These are phyloP conservation scores for Sigmodon hispidus DNA, from an alignment of 2,113 vertebrate genomes.

Conservation along the genomic window DNA sequence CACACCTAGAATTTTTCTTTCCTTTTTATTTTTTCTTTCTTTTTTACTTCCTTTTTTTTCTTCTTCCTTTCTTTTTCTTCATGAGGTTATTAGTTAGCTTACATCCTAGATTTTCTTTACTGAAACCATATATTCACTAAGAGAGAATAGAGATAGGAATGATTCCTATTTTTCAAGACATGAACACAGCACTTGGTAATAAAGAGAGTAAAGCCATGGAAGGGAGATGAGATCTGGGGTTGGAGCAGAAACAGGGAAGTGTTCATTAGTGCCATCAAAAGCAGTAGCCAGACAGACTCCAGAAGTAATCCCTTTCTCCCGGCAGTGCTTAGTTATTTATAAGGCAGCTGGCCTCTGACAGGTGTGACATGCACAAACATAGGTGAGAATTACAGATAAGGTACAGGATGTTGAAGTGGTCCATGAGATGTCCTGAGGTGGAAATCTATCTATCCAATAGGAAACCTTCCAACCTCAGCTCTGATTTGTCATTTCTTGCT, in stretches of 20 bases:
- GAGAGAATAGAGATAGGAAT: not conserved
- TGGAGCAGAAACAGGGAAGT: not conserved
- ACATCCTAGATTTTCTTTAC: not conserved
- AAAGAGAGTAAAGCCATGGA: not conserved
- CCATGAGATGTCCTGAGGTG: not conserved
- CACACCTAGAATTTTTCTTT: not conserved
- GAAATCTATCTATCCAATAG: too few species aligned
- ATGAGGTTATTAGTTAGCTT: not conserved
- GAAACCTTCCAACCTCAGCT: not conserved
- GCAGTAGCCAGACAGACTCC: not conserved
- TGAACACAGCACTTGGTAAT: not conserved
- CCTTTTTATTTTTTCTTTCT: not conserved
- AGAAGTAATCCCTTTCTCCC: not conserved
- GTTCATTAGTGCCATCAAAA: too few species aligned
- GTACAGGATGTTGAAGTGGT: not conserved
- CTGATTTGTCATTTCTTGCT: not conserved
- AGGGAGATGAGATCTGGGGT: not conserved
- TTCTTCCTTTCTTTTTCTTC: not conserved
- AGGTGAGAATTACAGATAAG: not conserved
- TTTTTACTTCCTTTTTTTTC: not conserved
- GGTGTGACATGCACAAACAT: not conserved
- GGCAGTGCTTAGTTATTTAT: not conserved
- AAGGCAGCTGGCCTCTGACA: not conserved
- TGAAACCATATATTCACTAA: not conserved
- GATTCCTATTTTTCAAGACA: not conserved